phyloP scores from a whole-genome alignment of 2,113 vertebrate genomes.

The Sylvicapra grimmia region DNA sequence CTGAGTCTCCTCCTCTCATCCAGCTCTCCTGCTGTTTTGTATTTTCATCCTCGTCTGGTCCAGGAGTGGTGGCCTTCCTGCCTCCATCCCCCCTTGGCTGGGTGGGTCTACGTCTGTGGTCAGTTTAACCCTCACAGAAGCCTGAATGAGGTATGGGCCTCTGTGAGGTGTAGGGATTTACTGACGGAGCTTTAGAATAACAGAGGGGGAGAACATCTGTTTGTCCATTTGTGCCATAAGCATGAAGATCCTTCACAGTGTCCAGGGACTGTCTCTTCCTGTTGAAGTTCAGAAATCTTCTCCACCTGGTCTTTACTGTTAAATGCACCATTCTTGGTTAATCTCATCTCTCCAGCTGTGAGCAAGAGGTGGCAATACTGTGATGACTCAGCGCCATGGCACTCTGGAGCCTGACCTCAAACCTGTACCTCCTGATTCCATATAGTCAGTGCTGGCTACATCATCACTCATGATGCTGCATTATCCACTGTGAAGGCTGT shows the following conservation, averaged over 20 bases:
- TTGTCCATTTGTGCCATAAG: background rate
- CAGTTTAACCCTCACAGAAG: too few species aligned
- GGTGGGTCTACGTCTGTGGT: background rate
- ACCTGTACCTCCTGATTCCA: background rate
- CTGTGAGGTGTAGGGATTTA: background rate
- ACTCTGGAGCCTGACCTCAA: background rate
- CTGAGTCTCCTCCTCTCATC: background rate
- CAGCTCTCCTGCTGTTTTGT: background rate
- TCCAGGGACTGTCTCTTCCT: background rate
- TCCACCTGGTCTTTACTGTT: background rate
- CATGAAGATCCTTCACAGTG: too few species aligned
- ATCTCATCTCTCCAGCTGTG: background rate
- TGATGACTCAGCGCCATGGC: accelerated
- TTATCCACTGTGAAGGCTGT: accelerated
- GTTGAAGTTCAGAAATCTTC: background rate
- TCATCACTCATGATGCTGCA: accelerated
- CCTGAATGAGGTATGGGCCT: background rate
- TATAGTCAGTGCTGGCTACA: accelerated
- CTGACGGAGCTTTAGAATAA: background rate
- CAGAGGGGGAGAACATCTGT: background rate
- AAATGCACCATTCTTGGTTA: accelerated
- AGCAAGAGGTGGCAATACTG: background rate
- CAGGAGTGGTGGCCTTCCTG: background rate
- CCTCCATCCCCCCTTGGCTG: too few species aligned
- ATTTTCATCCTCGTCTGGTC: background rate